A percentile compares a stretch with the other conserved stretches of the same genome.
Evolutionary conservation across 2,797 vertebrate species (phyloP).

Genomic region (Bradypodion pumilum): DNA sequence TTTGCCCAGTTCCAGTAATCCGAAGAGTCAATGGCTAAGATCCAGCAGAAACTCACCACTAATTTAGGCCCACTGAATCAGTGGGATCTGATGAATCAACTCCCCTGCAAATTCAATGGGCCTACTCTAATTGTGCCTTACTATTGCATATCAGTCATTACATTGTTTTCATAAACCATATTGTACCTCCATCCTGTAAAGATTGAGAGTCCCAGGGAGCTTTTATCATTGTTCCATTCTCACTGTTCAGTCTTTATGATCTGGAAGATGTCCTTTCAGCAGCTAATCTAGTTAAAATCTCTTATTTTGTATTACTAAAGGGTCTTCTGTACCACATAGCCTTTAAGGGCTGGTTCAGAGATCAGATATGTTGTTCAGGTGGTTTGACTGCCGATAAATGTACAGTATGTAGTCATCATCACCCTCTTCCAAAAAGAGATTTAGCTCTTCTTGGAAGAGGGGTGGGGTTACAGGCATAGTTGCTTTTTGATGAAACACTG

Average conservation of each 20-base stretch:
- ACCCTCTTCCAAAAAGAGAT: background rate
- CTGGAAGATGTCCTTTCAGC: background rate
- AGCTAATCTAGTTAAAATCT: background rate
- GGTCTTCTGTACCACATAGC: background rate
- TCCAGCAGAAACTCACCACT: too few species aligned
- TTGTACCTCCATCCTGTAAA: background rate
- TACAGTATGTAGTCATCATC: background rate
- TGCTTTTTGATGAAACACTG: background rate
- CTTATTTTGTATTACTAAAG: background rate
- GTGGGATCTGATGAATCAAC: too few species aligned
- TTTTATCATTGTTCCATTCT: background rate
- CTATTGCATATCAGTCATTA: too few species aligned
- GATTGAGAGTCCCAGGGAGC: background rate
- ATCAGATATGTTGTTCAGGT: background rate
- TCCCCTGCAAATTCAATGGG: too few species aligned
- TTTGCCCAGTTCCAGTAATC: too few species aligned
- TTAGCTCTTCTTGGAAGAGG: background rate
- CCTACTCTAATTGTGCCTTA: too few species aligned
- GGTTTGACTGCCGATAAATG: background rate
- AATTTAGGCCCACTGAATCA: too few species aligned
- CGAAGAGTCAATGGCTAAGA: too few species aligned
- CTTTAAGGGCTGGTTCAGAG: background rate
- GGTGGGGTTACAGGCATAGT: background rate
- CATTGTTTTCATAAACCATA: background rate
- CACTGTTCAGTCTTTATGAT: background rate